Base-by-base conservation (phyloP, 2,797 vertebrate genomes). In the Poecilia velifera region DNA sequence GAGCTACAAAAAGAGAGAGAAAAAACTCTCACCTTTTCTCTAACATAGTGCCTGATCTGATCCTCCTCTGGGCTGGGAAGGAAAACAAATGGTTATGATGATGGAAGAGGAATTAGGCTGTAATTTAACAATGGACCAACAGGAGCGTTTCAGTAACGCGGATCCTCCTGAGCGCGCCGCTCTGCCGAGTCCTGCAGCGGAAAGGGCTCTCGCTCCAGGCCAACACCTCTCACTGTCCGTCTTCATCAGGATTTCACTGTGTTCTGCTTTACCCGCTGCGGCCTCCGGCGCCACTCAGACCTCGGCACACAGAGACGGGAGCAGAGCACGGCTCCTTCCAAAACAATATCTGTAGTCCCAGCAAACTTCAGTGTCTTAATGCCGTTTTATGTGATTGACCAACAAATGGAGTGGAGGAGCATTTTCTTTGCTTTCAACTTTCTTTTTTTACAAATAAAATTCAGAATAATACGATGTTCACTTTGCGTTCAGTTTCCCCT, bases 21-120 rank as follows among this genome's bases (percentile, higher is more conserved):
- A 76, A 76, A 82, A 55, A 57, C 72, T 43, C 70, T 53, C 47
- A 73, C 70, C 36, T 77, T 43, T 73, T 57, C 72, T 78, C 22
- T 16, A 5, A 70, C 18, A 9, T 13, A 14, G 73, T 43, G 39
- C 64, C 79, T 31, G 74, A 78, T 47, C 80, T 57, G 76, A 62
- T 75, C 81, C 80, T 1, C 72, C 81, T 82, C 86, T 45, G 84
- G 3, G 46, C 79, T 79, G 80, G 84, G 78, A 91, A 92, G 88
- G 90, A 94, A 94, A 95, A 95, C 92, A 94, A 94, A 95, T 94
- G 91, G 93, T 92, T 93, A 92, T 92, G 91, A 91, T 94, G 93
- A 95, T 94, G 88, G 92, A 91, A 91, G 85, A 93, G 88, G 92
- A 95, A 94, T 94, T 95, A 94, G 93, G 88, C 81, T 91, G 88